Base-by-base conservation (phyloP, 2,113 vertebrate species). In the Nyctereutes procyonoides region DNA sequence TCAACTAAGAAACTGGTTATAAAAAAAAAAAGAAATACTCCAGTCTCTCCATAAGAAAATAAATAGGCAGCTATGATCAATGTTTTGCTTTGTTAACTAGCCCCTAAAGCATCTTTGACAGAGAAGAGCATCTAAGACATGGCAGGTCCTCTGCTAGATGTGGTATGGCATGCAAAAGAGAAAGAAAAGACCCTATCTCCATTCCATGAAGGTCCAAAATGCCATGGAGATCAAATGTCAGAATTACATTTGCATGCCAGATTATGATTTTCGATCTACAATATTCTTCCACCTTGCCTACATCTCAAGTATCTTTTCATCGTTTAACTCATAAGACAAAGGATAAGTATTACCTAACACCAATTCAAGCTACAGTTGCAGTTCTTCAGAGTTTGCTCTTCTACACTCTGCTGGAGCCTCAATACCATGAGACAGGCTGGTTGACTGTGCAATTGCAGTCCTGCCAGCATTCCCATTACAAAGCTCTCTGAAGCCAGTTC, bases 391-490 rank as follows among this genome's bases (percentile, higher is more conserved):
- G 98, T 97, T 80, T 98, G 98, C 69, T 98, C 98, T 10, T 98
- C 97, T 96, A 98, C 67, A 60, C 76, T 98, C 79, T 98, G 98
- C 80, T 98, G 98, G 99, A 98, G 99, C 90, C 97, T 98, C 97
- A 98, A 98, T 90, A 30, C 98, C 98, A 51, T 16, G 17, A 98
- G 95, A 84, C 99, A 96, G 3, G 98, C 99, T 69, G 98, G 98
- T 98, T 98, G 98, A 91, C 97, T n/a, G 98, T 89, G 4, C 98
- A 97, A 93, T 92, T 98, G 56, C 97, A 81, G 12, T 98, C 98
- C 1, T 98, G 97, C 32, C 83, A 95, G 92, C 97, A 96, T 85
- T 95, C 93, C 92, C 97, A 97, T 51, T 98, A 97, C 79, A 96
- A 91, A 17, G 98, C 97, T 95, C 98, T 99, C 91, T 96, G 87